Percentiles rank a stretch among this genome's conserved stretches.
These are phyloP conservation scores for Brachionus plicatilis DNA, from an alignment of 1,140 invertebrate species.

Conservation along the genomic window DNA sequence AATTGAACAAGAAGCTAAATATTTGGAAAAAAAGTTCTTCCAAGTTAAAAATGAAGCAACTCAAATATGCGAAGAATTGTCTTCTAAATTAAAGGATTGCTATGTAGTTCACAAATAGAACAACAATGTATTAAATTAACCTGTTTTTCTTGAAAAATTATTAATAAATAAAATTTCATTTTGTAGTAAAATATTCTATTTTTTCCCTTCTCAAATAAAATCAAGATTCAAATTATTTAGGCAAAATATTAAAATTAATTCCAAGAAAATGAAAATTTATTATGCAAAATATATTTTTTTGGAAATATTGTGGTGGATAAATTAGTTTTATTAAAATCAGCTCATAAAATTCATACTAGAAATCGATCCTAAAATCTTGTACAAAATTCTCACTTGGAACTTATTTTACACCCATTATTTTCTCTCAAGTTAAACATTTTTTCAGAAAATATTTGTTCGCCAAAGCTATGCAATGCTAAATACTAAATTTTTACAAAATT, in stretches of 20 bases:
- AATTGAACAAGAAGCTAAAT: neutral
- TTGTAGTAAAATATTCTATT: neutral
- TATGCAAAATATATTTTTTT: slow-evolving; percentile 18
- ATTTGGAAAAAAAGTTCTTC: neutral
- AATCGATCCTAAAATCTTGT: neutral
- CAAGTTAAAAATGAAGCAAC: neutral
- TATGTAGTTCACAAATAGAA: neutral
- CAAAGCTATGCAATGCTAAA: neutral
- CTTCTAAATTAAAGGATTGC: neutral
- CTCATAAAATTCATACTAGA: neutral
- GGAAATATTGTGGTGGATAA: neutral
- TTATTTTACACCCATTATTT: neutral
- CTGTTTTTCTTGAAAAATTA: too few species aligned
- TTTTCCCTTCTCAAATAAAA: neutral
- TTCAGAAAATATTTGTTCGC: neutral
- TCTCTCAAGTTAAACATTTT: neutral
- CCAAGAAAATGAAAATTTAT: slow-evolving; percentile 21
- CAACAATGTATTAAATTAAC: neutral
- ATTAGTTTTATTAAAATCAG: neutral
- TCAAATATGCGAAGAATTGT: neutral
- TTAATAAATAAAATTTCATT: too few species aligned
- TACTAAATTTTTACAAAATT: slow-evolving; percentile 12
- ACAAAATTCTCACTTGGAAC: neutral
- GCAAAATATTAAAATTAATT: neutral
- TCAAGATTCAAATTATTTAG: neutral